Percentiles rank a stretch among this genome's conserved stretches.
Conservation (phyloP, 35 echinoderm and acorn worm genomes). For the Holothuria glaberrima region DNA sequence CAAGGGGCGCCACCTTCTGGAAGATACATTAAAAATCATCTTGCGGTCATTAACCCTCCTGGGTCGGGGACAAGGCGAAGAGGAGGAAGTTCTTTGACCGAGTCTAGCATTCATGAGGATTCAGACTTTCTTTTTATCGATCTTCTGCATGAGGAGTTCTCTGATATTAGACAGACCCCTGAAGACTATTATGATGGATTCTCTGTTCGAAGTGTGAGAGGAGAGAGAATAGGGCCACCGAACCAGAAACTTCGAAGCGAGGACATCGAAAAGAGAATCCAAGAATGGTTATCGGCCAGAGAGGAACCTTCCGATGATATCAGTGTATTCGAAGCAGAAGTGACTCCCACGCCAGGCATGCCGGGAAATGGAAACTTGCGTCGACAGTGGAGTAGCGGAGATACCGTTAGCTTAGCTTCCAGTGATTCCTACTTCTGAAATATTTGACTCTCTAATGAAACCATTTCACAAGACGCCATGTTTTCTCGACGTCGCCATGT, state of each 20-base stretch:
- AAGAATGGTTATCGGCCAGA: slow-evolving; percentile 73
- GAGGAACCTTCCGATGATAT: slow-evolving; percentile 18
- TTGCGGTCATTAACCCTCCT: too few relatives aligned
- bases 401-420: slow-evolving; percentile 18
- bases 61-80: neutral
- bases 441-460: too few relatives aligned
- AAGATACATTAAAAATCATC: neutral
- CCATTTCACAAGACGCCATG: too few relatives aligned
- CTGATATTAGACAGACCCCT: slow-evolving; percentile 9
- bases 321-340: neutral
- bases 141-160: slow-evolving; percentile 92
- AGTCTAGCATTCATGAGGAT: slow-evolving; percentile 36
- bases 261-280: slow-evolving; percentile 91
- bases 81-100: neutral
- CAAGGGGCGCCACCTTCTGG: neutral
- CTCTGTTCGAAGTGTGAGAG: slow-evolving; percentile 38
- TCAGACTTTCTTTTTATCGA: slow-evolving; percentile 93
- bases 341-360: neutral
- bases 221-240: slow-evolving; percentile 39
- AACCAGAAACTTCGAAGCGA: slow-evolving; percentile 79
- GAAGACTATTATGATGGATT: neutral
- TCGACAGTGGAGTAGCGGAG: slow-evolving; percentile 20
- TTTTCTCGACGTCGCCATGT: too few relatives aligned
- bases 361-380: neutral
- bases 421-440: slow-evolving; percentile 50